Base-by-base conservation (phyloP, 2,797 vertebrate species). In the Mallotus villosus region DNA sequence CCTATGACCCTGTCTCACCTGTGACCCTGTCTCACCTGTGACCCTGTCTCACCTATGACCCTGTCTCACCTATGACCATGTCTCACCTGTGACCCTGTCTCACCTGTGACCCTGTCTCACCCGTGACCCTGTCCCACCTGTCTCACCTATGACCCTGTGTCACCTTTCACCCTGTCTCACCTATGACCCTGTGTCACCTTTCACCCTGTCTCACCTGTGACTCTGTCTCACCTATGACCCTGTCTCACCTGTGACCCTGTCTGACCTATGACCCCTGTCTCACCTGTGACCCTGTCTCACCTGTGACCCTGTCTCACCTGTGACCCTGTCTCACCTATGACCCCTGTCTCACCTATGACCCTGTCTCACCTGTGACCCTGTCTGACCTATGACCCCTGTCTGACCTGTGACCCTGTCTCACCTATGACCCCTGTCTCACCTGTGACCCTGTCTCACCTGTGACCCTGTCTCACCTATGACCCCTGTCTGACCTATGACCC, bases 1-100 rank as follows among this genome's bases (percentile, higher is more conserved):
- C 97, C 97, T 51, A 99, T 97, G 72, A 99, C 97, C 21, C 97
- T 91, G 84, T n/a, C n/a, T n/a, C n/a, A n/a, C n/a, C n/a, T n/a
- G n/a, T n/a, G n/a, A n/a, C n/a, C 41, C 12, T 12, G 41, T 46
- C 41, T 14, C 41, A 46, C 41, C 41, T 46, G 14, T 64, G 21
- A 69, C 51, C 37, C 19, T 5, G 9, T 73, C 88, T 93, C 79
- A 99, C 97, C 97, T 51, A 99, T 97, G 72, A 99, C 97, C 21
- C 97, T 91, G 84, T n/a, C n/a, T n/a, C n/a, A n/a, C n/a, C n/a
- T n/a, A n/a, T n/a, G n/a, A n/a, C n/a, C n/a, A n/a, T n/a, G n/a
- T n/a, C n/a, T n/a, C n/a, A n/a, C n/a, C n/a, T n/a, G n/a, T n/a
- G n/a, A n/a, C n/a, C 41, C 12, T 12, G 41, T 46, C 41, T 14